A percentile compares a stretch with the other conserved stretches of the same genome.
These are phyloP conservation scores for Brachyalestes nurse DNA, from an alignment of 2,797 vertebrate genomes.

Conservation along the genomic window DNA sequence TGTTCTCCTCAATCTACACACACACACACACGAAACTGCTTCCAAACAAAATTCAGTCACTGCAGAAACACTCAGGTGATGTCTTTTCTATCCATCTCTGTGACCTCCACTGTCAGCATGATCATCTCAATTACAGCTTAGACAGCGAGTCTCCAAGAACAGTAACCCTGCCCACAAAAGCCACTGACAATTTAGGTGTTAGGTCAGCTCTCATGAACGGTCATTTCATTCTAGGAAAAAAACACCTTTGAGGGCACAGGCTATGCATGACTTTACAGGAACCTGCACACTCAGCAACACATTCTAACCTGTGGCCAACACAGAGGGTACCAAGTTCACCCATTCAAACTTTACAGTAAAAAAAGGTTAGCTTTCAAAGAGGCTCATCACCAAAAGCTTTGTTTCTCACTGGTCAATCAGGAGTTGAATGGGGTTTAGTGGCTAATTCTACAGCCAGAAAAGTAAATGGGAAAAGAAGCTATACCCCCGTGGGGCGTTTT, in stretches of 20 bases:
- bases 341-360: background rate
- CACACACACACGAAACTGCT: background rate
- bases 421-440: background rate
- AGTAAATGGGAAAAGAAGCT: background rate
- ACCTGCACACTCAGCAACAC: slow-evolving; percentile 50
- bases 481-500: background rate
- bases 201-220: slow-evolving; percentile 16
- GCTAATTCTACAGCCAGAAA: background rate
- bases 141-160: background rate
- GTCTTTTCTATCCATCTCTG: background rate
- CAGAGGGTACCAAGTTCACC: slow-evolving; percentile 37
- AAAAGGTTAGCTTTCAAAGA: background rate
- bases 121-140: slow-evolving; percentile 11
- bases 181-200: background rate
- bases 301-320: slow-evolving; percentile 27
- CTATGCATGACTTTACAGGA: slow-evolving; percentile 20
- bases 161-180: background rate
- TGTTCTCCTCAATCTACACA: background rate
- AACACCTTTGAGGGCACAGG: slow-evolving; percentile 15
- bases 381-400: background rate
- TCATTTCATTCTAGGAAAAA: slow-evolving; percentile 15
- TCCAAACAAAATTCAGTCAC: background rate
- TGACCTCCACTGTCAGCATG: background rate
- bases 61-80: background rate
- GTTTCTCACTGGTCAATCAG: background rate